These are phyloP conservation scores for Enoplosus armatus DNA, from an alignment of 2,797 vertebrate species.

Conservation along the genomic window DNA sequence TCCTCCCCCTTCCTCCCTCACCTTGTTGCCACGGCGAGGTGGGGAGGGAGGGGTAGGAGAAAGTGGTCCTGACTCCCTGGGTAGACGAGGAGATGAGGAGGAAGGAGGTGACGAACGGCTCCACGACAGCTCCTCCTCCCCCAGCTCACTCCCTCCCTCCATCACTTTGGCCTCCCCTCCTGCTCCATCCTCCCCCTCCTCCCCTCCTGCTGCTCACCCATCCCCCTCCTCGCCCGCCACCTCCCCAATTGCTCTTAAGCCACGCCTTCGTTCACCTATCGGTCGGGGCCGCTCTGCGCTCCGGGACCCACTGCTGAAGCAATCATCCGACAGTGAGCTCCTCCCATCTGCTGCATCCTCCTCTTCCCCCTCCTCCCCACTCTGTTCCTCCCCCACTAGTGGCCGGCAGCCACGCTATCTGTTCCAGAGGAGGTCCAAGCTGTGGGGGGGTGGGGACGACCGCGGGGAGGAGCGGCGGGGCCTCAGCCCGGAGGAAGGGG, in stretches of 20 bases:
- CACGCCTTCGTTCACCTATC: constrained; percentile 89
- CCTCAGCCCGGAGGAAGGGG: constrained; percentile 80
- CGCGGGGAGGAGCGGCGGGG: constrained; percentile 74
- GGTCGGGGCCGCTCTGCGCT: constrained; percentile 87
- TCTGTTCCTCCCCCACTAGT: constrained; percentile 87
- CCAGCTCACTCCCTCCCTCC: constrained; percentile 95
- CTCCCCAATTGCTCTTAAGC: constrained; percentile 90
- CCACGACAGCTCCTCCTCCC: constrained; percentile 90
- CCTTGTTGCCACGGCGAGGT: constrained; percentile 75
- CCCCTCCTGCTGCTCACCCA: constrained; percentile 93
- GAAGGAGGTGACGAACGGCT: constrained; percentile 92
- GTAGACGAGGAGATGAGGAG: constrained; percentile 92
- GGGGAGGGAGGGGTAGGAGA: constrained; percentile 87
- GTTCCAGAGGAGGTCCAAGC: constrained; percentile 99
- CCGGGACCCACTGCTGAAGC: constrained; percentile 98
- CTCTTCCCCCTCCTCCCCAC: constrained; percentile 89
- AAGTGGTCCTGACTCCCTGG: constrained; percentile 90
- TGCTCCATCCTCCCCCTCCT: constrained; percentile 85
- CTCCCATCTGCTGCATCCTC: constrained; percentile 86
- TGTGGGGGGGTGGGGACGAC: constrained; percentile 97
- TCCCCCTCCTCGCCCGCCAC: constrained; percentile 91
- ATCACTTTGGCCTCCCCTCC: constrained; percentile 92
- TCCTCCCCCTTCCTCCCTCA: constrained; percentile 84
- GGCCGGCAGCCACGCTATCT: constrained; percentile 92
- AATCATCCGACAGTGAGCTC: constrained; percentile 99